Conservation (phyloP, 2,113 vertebrate species). For the Diglossa brunneiventris region DNA sequence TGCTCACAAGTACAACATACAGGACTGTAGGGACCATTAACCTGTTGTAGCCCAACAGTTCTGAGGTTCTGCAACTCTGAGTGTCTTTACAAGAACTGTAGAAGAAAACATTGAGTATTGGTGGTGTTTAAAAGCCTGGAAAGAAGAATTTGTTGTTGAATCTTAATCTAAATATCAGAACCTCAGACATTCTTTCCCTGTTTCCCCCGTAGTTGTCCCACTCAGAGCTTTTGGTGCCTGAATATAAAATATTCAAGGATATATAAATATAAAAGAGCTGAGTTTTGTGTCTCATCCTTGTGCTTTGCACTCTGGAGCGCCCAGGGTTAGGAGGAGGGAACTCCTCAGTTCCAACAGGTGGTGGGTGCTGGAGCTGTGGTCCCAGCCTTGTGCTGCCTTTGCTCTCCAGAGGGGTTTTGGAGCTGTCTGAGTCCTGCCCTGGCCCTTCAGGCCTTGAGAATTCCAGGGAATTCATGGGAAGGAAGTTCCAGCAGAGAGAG, state of each 20-base stretch:
- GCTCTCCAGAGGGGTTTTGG: not conserved
- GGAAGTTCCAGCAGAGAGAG: not conserved
- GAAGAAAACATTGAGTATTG: not conserved
- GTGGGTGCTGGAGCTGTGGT: not conserved
- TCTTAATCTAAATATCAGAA: not conserved
- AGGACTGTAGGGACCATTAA: constrained; percentile 45
- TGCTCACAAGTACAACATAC: constrained; percentile 29
- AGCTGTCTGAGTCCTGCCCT: not conserved
- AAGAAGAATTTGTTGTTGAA: not conserved
- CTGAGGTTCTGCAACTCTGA: constrained; percentile 5
- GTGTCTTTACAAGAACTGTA: not conserved
- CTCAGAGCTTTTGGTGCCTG: not conserved
- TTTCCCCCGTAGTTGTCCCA: not conserved
- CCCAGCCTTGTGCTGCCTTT: rapidly evolving
- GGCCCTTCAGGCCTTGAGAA: not conserved
- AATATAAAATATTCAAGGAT: not conserved
- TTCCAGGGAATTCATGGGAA: not conserved
- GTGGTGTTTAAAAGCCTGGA: not conserved
- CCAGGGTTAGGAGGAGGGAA: not conserved
- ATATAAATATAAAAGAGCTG: not conserved
- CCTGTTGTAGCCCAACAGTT: constrained; percentile 14
- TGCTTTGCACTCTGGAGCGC: not conserved
- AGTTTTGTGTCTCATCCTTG: not conserved
- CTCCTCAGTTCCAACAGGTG: not conserved
- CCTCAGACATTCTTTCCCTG: rapidly evolving